Evolutionary conservation across 2,888 invertebrate genomes (phyloP).

Genomic region (Petrolisthes manimaculis): DNA sequence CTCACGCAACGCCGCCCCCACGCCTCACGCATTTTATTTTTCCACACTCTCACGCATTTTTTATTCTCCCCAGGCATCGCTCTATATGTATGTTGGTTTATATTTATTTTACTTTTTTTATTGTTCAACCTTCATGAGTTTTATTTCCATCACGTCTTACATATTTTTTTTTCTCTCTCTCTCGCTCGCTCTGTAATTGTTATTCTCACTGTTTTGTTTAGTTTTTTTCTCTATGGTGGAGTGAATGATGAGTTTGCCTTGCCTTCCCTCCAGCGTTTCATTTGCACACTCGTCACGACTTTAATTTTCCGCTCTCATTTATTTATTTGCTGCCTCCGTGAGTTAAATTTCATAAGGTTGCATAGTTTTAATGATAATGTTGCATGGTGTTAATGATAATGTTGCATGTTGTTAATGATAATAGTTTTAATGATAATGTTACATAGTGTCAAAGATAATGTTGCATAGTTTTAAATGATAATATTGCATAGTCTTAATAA

Average conservation of each 20-base stretch:
- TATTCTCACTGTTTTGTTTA: not conserved
- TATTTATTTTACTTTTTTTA: not conserved
- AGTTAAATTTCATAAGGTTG: too few species aligned
- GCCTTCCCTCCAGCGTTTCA: not conserved
- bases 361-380: too few species aligned
- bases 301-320: too few species aligned
- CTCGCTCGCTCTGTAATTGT: not conserved
- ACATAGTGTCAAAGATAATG: too few species aligned
- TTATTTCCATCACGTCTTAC: not conserved
- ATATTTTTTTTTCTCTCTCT: not conserved
- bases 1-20: not conserved
- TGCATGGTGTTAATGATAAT: too few species aligned
- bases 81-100: not conserved
- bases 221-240: not conserved
- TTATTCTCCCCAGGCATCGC: not conserved
- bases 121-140: not conserved
- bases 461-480: too few species aligned
- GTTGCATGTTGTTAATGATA: too few species aligned
- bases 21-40: not conserved
- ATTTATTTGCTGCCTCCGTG: too few species aligned
- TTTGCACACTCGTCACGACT: too few species aligned
- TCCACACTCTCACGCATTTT: not conserved
- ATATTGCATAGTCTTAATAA: too few species aligned
- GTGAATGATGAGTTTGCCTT: not conserved
- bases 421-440: too few species aligned